Evolutionary conservation across 2,113 vertebrate genomes (phyloP).

Genomic region (Pygoscelis antarcticus): DNA sequence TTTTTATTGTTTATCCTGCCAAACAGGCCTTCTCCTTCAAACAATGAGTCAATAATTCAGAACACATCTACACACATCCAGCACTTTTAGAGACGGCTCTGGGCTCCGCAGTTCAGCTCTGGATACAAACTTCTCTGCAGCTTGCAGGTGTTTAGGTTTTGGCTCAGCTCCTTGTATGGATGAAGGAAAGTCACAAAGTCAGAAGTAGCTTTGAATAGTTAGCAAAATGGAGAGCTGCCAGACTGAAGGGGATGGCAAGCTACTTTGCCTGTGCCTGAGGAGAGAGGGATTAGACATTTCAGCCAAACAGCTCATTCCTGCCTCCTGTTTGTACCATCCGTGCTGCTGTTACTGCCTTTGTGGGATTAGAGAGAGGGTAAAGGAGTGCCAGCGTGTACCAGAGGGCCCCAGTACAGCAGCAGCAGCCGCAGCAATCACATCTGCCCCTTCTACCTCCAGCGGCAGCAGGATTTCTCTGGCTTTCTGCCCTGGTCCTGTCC

Average conservation of each 20-base stretch:
- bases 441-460: background rate
- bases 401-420: background rate
- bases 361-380: slow-evolving; percentile 7
- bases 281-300: slow-evolving; percentile 25
- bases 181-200: background rate
- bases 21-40: background rate
- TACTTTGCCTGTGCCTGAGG: background rate
- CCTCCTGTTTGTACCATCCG: slow-evolving; percentile 16
- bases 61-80: background rate
- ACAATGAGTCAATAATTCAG: background rate
- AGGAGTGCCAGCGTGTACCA: slow-evolving; percentile 6
- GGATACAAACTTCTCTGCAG: background rate
- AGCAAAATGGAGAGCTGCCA: background rate
- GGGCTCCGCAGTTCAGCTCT: background rate
- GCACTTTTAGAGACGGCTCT: background rate
- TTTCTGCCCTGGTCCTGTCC: background rate
- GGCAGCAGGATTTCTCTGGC: background rate
- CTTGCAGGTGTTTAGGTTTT: background rate
- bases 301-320: background rate
- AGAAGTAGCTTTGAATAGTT: background rate
- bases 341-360: slow-evolving; percentile 4
- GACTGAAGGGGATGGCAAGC: background rate
- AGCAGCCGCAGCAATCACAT: background rate
- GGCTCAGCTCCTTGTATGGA: background rate
- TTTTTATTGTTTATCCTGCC: background rate